These are phyloP conservation scores for Torymus aiolomorphi DNA, from an alignment of 2,888 invertebrate species.

Conservation along the genomic window DNA sequence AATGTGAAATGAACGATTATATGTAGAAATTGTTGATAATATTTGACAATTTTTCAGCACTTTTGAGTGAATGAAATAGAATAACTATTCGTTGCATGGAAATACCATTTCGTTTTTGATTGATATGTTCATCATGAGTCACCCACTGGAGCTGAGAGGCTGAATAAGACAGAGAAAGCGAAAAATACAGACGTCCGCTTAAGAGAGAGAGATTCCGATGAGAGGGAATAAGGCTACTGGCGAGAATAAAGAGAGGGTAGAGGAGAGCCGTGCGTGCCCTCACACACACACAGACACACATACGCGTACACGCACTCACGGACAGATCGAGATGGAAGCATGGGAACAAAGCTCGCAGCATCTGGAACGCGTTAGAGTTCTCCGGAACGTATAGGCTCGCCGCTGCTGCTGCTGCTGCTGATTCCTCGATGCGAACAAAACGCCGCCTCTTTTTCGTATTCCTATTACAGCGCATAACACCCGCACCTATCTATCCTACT, in stretches of 20 bases:
- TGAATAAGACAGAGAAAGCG: slow-evolving; percentile 14
- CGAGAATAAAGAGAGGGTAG: slow-evolving; percentile 57
- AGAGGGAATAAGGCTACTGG: slow-evolving; percentile 58
- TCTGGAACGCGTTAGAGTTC: slow-evolving; percentile 74
- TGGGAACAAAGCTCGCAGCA: slow-evolving; percentile 73
- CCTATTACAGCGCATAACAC: slow-evolving; percentile 14
- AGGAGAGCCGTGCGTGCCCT: slow-evolving; percentile 17
- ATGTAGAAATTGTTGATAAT: too few species aligned
- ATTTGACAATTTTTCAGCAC: too few species aligned
- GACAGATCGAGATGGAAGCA: slow-evolving; percentile 57
- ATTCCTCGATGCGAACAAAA: slow-evolving; percentile 19
- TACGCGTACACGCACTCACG: slow-evolving; percentile 1
- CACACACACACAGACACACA: neutral
- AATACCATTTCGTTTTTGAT: neutral
- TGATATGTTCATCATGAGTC: slow-evolving; percentile 12
- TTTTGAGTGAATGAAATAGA: too few species aligned
- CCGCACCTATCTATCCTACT: slow-evolving; percentile 27
- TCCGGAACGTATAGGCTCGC: slow-evolving; percentile 56
- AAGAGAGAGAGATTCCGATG: slow-evolving; percentile 48
- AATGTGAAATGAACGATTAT: too few species aligned
- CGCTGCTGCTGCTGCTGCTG: too few species aligned
- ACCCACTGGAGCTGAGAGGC: neutral
- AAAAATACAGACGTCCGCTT: slow-evolving; percentile 11
- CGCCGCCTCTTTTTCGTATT: neutral
- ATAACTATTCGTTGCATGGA: too few species aligned